Conservation (phyloP, 2,888 invertebrate genomes). For the Baccha elongata region DNA sequence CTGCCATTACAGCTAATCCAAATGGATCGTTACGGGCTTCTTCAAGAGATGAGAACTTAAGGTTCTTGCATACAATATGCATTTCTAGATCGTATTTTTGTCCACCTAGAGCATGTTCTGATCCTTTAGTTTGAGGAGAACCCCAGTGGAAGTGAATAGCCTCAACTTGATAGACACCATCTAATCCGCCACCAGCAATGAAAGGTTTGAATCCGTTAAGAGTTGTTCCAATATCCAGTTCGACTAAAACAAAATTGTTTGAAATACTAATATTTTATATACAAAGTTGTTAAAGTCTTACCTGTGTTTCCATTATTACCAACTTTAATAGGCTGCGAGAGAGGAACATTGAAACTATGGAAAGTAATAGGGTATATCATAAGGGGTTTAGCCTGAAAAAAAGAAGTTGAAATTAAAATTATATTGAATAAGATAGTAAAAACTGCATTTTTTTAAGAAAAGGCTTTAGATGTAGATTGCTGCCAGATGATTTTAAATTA, state of each 20-base stretch:
- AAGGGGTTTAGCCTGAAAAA: background rate
- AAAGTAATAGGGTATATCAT: constrained; percentile 77
- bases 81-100: constrained; percentile 85
- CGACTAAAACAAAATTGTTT: constrained; percentile 71
- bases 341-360: constrained; percentile 85
- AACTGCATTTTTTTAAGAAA: too few species aligned
- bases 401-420: too few species aligned
- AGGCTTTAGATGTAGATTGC: too few species aligned
- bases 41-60: constrained; percentile 83
- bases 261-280: background rate
- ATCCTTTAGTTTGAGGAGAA: constrained; percentile 87
- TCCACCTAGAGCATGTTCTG: constrained; percentile 80
- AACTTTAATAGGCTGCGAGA: constrained; percentile 85
- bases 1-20: constrained; percentile 86
- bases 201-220: constrained; percentile 75
- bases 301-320: constrained; percentile 86
- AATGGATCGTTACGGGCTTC: constrained; percentile 83
- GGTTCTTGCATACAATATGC: constrained; percentile 87
- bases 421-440: too few species aligned
- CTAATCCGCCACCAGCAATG: constrained; percentile 76
- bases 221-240: constrained; percentile 76
- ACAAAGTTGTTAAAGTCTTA: constrained; percentile 49
- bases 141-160: constrained; percentile 87
- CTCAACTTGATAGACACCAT: constrained; percentile 76
- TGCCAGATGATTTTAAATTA: too few species aligned